These are phyloP conservation scores for Tretioscincus oriximinensis DNA, from an alignment of 2,113 vertebrate species.

Conservation along the genomic window DNA sequence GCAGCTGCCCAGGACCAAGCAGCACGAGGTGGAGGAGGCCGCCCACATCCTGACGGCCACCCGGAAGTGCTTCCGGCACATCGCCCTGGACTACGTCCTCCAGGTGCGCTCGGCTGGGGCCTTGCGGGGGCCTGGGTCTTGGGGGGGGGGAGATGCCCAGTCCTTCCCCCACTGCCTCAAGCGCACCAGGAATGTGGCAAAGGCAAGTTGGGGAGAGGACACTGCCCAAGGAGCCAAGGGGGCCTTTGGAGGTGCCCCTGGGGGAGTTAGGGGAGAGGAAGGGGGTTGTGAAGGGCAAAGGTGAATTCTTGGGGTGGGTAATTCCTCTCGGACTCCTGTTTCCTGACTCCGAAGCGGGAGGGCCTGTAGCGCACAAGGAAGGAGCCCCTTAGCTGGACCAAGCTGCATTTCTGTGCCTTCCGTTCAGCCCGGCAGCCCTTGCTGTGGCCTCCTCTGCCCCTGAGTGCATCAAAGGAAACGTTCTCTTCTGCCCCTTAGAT, in stretches of 20 bases:
- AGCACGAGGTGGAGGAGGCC: slow-evolving; percentile 95
- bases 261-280: no score
- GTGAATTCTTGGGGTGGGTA: no score
- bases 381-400: no score
- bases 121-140: neutral
- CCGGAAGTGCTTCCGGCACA: slow-evolving; percentile 94
- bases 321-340: no score
- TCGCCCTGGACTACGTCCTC: slow-evolving; percentile 95
- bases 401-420: neutral
- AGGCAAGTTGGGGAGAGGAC: neutral
- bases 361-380: no score
- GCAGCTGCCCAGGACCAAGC: slow-evolving; percentile 93
- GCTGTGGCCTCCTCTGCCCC: neutral
- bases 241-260: neutral
- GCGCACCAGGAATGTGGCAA: neutral
- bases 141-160: no score
- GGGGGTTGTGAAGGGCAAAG: no score
- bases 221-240: neutral
- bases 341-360: no score
- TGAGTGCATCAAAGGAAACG: slow-evolving; percentile 25
- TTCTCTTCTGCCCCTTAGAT: slow-evolving; percentile 75
- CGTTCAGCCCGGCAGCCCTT: neutral
- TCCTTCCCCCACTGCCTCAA: no score
- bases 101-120: slow-evolving; percentile 74
- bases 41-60: slow-evolving; percentile 92